phyloP scores from a whole-genome alignment of 2,797 vertebrate genomes.

The Macropus fuliginosus region DNA sequence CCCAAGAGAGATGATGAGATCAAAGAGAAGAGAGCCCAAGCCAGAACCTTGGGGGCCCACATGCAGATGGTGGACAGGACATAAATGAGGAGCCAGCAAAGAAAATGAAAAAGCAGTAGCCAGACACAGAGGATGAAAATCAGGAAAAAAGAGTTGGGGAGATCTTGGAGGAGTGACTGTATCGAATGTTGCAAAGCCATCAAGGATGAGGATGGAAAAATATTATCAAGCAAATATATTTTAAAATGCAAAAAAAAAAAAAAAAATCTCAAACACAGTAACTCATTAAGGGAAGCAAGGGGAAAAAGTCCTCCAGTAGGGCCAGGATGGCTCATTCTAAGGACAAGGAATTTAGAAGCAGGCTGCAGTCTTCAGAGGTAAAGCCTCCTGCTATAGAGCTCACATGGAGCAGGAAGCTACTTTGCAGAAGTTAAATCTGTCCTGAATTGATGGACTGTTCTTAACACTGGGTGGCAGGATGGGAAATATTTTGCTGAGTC shows the following conservation, averaged over 20 bases:
- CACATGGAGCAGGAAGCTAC: background rate
- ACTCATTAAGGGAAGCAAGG: background rate
- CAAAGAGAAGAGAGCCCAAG: background rate
- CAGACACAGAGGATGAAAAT: background rate
- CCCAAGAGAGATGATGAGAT: background rate
- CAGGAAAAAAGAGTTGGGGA: background rate
- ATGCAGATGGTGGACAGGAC: background rate
- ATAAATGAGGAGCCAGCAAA: background rate
- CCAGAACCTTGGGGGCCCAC: background rate
- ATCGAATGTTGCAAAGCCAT: background rate
- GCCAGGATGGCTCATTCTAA: background rate
- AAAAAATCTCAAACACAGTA: background rate
- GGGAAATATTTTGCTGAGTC: slow-evolving; percentile 59
- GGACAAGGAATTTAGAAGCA: background rate
- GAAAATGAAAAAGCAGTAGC: background rate
- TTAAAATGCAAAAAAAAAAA: background rate
- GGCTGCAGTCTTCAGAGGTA: background rate
- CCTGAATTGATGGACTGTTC: background rate
- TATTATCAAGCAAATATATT: background rate
- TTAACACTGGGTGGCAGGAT: background rate
- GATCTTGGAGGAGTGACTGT: background rate
- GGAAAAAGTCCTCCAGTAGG: background rate
- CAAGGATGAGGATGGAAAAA: background rate
- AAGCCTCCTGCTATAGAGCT: background rate
- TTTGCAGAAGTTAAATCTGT: background rate